Evolutionary conservation across 2,797 vertebrate genomes (phyloP).

Genomic region (Falco rusticolus): DNA sequence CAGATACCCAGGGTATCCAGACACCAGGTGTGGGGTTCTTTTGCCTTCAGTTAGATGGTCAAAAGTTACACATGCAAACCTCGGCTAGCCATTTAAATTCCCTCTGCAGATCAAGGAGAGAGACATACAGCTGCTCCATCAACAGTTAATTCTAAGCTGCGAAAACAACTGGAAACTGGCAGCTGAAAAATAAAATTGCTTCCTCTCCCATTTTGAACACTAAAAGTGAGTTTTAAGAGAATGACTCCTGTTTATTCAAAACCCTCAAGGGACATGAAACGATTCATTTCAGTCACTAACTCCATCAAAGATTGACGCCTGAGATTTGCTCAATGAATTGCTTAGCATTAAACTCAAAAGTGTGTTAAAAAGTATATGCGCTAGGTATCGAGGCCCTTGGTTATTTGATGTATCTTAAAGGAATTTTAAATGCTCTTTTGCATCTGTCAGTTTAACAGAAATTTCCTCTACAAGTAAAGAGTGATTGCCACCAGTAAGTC

Average conservation of each 20-base stretch:
- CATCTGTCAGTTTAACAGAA: not conserved
- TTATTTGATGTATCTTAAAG: not conserved
- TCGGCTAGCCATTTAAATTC: not conserved
- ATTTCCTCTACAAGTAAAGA: not conserved
- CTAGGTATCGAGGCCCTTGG: not conserved
- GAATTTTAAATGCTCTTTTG: not conserved
- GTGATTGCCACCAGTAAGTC: not conserved
- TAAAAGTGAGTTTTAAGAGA: constrained; percentile 10
- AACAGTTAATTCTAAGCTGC: not conserved
- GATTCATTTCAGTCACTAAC: not conserved
- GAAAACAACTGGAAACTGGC: not conserved
- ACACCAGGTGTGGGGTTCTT: not conserved
- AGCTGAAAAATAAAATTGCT: not conserved
- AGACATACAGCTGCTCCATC: not conserved
- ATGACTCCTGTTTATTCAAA: not conserved
- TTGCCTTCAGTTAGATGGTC: not conserved
- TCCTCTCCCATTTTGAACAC: not conserved
- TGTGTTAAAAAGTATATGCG: not conserved
- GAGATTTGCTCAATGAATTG: not conserved
- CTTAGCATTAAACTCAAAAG: not conserved
- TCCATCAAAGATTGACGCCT: not conserved
- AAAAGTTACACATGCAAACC: not conserved
- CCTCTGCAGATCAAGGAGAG: not conserved
- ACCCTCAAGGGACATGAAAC: not conserved
- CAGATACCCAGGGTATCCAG: not conserved